phyloP scores from a whole-genome alignment of 92 coral and sea anemone species.

The Hydrozoanthus gracilis region DNA sequence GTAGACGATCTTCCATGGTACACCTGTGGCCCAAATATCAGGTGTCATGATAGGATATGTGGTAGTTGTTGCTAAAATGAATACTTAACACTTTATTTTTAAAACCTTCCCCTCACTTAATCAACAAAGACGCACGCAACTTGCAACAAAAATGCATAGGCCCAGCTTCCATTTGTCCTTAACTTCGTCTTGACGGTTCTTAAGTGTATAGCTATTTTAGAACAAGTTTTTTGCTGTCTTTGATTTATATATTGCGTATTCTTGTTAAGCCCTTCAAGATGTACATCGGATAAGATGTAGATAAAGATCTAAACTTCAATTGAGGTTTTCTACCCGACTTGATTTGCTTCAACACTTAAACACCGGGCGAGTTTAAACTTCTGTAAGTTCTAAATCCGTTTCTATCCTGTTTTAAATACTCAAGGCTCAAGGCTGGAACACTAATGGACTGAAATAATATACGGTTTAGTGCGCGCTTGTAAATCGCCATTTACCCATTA shows the following conservation, averaged over 20 bases:
- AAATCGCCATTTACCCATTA: neutral
- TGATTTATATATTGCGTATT: neutral
- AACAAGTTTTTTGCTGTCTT: neutral
- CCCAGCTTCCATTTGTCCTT: neutral
- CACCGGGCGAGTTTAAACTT: too few relatives aligned
- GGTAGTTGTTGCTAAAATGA: neutral
- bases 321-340: neutral
- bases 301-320: conserved; percentile 6
- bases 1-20: neutral
- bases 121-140: neutral
- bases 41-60: conserved; percentile 80
- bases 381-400: neutral
- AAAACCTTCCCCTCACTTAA: neutral
- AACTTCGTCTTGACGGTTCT: neutral
- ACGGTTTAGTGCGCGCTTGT: neutral
- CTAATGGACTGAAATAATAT: conserved; percentile 29
- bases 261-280: neutral
- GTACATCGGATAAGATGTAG: conserved; percentile 4
- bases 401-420: neutral
- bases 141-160: neutral
- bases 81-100: neutral
- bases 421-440: neutral
- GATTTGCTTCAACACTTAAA: neutral
- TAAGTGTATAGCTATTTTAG: conserved; percentile 23
- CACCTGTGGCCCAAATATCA: conserved; percentile 51